Conservation (phyloP, 2,888 invertebrate species). For the Biston stratarius region DNA sequence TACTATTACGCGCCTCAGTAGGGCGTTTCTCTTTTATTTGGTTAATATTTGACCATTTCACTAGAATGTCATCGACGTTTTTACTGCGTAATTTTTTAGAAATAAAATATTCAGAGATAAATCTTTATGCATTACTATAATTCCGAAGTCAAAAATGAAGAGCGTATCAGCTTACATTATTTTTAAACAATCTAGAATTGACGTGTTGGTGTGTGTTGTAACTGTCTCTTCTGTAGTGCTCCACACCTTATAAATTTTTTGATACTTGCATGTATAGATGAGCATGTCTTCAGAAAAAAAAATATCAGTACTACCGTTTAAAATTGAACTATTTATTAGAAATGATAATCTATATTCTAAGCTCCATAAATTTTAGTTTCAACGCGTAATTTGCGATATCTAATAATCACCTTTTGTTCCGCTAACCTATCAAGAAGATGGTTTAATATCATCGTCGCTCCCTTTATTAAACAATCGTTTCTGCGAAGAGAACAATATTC, state of each 20-base stretch:
- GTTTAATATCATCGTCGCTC: slow-evolving; percentile 21
- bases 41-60: background rate
- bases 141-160: no score
- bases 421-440: slow-evolving; percentile 19
- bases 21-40: background rate
- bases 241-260: no score
- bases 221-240: background rate
- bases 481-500: slow-evolving; percentile 39
- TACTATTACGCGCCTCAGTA: slow-evolving; percentile 9
- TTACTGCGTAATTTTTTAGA: slow-evolving; percentile 1
- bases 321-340: no score
- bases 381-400: slow-evolving; percentile 7
- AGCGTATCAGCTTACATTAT: no score
- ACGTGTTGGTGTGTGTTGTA: no score
- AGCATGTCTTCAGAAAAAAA: no score
- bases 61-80: slow-evolving; percentile 17
- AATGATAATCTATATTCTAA: background rate
- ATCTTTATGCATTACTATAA: no score
- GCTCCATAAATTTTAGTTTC: background rate
- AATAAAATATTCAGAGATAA: background rate
- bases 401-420: slow-evolving; percentile 29
- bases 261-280: no score
- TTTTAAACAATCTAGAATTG: no score
- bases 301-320: no score
- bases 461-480: slow-evolving; percentile 29